These are phyloP conservation scores for Scolanthus callimorphus DNA, from an alignment of 92 coral and sea anemone genomes.

Conservation along the genomic window DNA sequence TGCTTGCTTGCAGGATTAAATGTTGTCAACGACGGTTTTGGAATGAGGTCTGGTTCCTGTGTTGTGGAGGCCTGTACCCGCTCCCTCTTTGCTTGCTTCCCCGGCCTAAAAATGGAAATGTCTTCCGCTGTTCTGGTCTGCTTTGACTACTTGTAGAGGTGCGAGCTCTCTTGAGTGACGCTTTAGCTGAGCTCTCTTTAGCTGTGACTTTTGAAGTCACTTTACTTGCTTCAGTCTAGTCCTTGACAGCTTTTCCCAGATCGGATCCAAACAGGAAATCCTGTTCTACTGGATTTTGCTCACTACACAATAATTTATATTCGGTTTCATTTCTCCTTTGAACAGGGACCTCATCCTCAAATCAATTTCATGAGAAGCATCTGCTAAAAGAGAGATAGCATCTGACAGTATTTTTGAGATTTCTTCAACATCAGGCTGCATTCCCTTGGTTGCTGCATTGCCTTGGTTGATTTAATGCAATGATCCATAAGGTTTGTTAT, in stretches of 20 bases:
- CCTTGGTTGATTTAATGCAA: too few species aligned
- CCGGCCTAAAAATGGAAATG: conserved; percentile 24
- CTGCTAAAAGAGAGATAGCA: conserved; percentile 5
- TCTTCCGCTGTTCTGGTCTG: background rate
- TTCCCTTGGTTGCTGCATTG: too few species aligned
- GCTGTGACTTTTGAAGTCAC: conserved; percentile 23
- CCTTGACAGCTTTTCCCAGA: conserved; percentile 25
- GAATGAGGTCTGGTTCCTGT: too few species aligned
- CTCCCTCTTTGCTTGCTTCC: conserved; percentile 5
- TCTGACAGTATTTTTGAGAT: too few species aligned
- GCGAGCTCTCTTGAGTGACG: conserved; percentile 6
- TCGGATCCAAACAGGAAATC: conserved; percentile 25
- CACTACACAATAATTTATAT: conserved; percentile 20
- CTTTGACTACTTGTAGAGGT: conserved; percentile 1
- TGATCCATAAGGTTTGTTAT: conserved; percentile 6
- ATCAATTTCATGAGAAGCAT: conserved; percentile 23
- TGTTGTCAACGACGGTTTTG: too few species aligned
- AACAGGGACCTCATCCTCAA: conserved; percentile 12
- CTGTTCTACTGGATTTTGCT: conserved; percentile 30
- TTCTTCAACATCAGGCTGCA: too few species aligned
- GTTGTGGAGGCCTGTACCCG: too few species aligned
- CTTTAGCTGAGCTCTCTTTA: background rate
- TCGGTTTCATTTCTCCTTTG: conserved; percentile 25
- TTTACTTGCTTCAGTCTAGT: conserved; percentile 24
- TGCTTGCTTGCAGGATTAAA: too few species aligned